Evolutionary conservation across 2,888 invertebrate genomes (phyloP).

Genomic region (Aspidiotus destructor): DNA sequence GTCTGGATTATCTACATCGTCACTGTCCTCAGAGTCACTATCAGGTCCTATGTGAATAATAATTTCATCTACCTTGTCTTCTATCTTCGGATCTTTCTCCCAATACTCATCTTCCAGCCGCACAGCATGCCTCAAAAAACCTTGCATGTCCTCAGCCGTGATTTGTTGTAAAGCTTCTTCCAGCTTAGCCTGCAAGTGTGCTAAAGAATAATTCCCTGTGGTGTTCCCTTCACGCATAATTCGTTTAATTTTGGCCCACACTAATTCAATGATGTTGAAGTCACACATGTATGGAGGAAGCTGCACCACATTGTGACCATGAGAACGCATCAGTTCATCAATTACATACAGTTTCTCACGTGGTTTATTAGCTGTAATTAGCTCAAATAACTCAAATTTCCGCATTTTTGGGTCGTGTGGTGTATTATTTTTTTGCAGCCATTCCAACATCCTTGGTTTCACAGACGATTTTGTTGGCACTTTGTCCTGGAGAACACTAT

Average conservation of each 20-base stretch:
- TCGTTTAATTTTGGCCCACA: conserved; percentile 5
- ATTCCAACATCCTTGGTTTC: background rate
- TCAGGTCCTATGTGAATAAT: background rate
- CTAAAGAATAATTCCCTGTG: background rate
- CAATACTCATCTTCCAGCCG: background rate
- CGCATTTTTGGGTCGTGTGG: background rate
- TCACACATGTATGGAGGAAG: background rate
- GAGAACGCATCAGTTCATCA: background rate
- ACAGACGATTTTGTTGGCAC: background rate
- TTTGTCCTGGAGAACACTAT: background rate
- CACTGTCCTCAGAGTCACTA: background rate
- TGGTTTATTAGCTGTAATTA: background rate
- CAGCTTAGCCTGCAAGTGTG: background rate
- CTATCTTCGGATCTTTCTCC: conserved; percentile 6
- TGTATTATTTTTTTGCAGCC: background rate
- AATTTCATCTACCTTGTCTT: background rate
- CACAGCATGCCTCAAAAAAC: background rate
- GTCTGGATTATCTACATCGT: too few species aligned
- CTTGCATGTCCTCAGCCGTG: background rate
- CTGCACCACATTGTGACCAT: background rate
- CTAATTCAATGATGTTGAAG: conserved; percentile 1
- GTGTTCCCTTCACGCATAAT: background rate
- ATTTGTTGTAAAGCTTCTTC: background rate
- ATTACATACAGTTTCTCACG: background rate
- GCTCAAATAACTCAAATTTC: background rate